These are phyloP conservation scores for Drosophila baimaii DNA, from an alignment of 1,140 invertebrate genomes.

Conservation along the genomic window DNA sequence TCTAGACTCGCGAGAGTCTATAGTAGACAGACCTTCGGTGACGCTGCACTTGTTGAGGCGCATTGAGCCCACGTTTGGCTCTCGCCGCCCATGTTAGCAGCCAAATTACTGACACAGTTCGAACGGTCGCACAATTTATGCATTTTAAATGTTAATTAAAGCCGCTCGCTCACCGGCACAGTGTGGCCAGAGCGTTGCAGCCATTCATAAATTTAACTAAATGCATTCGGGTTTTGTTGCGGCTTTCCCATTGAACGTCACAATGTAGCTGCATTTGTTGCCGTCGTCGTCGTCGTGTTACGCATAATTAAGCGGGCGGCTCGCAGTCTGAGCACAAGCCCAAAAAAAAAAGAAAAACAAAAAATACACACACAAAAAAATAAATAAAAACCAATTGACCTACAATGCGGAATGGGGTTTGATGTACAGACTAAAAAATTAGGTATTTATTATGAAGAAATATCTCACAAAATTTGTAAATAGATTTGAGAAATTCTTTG, in stretches of 20 bases:
- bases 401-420: constrained; percentile 35
- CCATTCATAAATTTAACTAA: constrained; percentile 64
- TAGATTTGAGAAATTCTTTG: not conserved
- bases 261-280: constrained; percentile 21
- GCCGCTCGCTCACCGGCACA: constrained; percentile 30
- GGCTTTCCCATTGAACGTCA: constrained; percentile 39
- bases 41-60: constrained; percentile 39
- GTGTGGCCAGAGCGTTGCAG: constrained; percentile 20
- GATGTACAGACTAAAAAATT: not conserved
- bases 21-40: constrained; percentile 22
- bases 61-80: constrained; percentile 31
- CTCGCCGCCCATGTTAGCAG: constrained; percentile 36
- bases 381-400: constrained; percentile 63
- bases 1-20: not conserved
- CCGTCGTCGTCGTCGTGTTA: constrained; percentile 64
- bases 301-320: constrained; percentile 73
- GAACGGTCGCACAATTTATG: constrained; percentile 61
- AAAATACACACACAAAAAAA: constrained; percentile 18
- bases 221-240: constrained; percentile 43
- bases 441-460: not conserved
- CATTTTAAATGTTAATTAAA: constrained; percentile 66
- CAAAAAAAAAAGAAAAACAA: constrained; percentile 24
- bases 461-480: not conserved
- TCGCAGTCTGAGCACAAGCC: constrained; percentile 61
- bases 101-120: constrained; percentile 61